These are phyloP conservation scores for Chaetophractus vellerosus DNA, from an alignment of 2,797 vertebrate genomes.

Conservation along the genomic window DNA sequence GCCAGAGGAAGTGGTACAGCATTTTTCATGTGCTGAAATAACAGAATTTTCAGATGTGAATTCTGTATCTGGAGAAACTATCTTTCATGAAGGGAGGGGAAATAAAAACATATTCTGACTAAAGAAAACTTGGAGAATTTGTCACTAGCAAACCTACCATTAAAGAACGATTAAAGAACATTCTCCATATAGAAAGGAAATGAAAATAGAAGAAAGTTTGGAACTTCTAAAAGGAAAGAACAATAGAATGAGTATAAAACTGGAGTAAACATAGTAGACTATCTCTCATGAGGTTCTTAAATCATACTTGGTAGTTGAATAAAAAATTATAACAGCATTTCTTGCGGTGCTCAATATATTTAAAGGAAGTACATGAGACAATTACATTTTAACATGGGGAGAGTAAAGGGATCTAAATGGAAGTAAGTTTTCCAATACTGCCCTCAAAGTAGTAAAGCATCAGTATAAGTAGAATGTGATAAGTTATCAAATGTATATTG, in stretches of 20 bases:
- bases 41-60: not conserved
- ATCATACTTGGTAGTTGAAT: not conserved
- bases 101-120: not conserved
- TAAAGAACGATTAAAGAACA: not conserved
- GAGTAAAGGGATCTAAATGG: not conserved
- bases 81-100: not conserved
- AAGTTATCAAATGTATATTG: no score
- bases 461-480: not conserved
- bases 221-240: conserved; percentile 24
- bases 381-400: not conserved
- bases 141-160: not conserved
- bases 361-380: not conserved
- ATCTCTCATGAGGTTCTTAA: not conserved
- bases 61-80: not conserved
- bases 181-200: not conserved
- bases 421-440: not conserved
- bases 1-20: not conserved
- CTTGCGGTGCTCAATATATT: not conserved
- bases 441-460: not conserved
- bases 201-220: not conserved
- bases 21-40: not conserved
- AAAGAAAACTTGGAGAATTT: not conserved
- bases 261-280: not conserved
- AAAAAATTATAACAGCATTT: not conserved
- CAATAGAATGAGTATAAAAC: not conserved